A percentile compares a stretch with the other conserved stretches of the same genome.
These are phyloP conservation scores for Drosophila niveifrons DNA, from an alignment of 2,888 invertebrate genomes.

Conservation along the genomic window DNA sequence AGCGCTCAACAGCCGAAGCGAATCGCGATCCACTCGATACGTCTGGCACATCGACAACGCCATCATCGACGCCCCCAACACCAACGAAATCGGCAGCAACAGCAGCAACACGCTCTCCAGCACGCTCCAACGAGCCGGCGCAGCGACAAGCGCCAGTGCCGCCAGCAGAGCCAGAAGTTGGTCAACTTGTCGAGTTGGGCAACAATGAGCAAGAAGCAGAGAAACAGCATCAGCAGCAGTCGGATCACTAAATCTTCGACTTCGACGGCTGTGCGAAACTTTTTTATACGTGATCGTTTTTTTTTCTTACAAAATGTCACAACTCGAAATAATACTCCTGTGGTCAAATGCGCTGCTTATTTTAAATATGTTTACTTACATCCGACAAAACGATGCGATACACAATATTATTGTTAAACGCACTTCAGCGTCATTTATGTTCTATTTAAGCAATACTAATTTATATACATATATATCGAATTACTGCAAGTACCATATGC, in stretches of 20 bases:
- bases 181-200: slow-evolving; percentile 54
- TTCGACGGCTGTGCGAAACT: neutral
- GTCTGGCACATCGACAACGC: slow-evolving; percentile 22
- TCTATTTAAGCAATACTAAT: slow-evolving; percentile 53
- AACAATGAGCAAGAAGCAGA: slow-evolving; percentile 20
- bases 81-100: slow-evolving; percentile 24
- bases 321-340: slow-evolving; percentile 73
- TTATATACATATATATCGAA: slow-evolving; percentile 8
- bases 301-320: slow-evolving; percentile 31
- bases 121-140: slow-evolving; percentile 8
- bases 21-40: slow-evolving; percentile 9
- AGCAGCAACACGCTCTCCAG: slow-evolving; percentile 24
- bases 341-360: slow-evolving; percentile 65
- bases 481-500: slow-evolving; percentile 20
- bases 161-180: slow-evolving; percentile 42
- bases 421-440: slow-evolving; percentile 55
- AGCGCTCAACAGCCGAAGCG: slow-evolving; percentile 2
- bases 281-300: slow-evolving; percentile 32
- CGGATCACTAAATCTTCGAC: neutral
- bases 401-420: slow-evolving; percentile 43
- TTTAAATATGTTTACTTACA: slow-evolving; percentile 10
- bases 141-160: slow-evolving; percentile 1
- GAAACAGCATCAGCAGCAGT: neutral
- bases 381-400: slow-evolving; percentile 9
- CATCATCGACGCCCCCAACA: slow-evolving; percentile 44